Percentiles rank a stretch among this genome's conserved stretches.
These are phyloP conservation scores for Sibirionetta formosa DNA, from an alignment of 2,797 vertebrate species.

Conservation along the genomic window DNA sequence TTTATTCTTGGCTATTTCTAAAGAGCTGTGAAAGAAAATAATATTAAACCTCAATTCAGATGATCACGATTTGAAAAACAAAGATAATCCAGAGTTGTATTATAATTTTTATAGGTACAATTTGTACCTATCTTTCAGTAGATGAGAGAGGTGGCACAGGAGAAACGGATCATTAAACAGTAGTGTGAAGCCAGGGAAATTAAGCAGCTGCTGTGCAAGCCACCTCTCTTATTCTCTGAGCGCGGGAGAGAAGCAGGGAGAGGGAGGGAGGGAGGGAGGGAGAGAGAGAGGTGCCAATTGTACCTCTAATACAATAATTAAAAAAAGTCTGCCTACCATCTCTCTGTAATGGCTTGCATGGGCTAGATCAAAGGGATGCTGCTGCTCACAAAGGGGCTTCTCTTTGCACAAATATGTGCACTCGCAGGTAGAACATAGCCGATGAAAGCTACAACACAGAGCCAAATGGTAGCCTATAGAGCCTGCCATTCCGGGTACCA, in stretches of 20 bases:
- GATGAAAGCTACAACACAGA: background rate
- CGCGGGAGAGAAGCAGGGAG: slow-evolving; percentile 64
- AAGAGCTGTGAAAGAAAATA: slow-evolving; percentile 65
- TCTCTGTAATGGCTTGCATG: slow-evolving; percentile 53
- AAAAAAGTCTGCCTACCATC: slow-evolving; percentile 70
- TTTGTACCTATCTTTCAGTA: slow-evolving; percentile 88
- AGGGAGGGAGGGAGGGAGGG: slow-evolving; percentile 53
- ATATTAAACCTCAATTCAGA: slow-evolving; percentile 72
- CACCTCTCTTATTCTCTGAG: slow-evolving; percentile 84
- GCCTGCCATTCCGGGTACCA: accelerated
- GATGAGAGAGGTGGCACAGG: slow-evolving; percentile 88
- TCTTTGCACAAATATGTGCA: background rate
- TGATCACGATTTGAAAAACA: slow-evolving; percentile 80
- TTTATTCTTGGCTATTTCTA: slow-evolving; percentile 49
- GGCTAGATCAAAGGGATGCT: slow-evolving; percentile 63
- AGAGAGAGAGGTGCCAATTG: slow-evolving; percentile 75
- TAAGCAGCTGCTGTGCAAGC: slow-evolving; percentile 89
- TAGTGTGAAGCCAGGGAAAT: slow-evolving; percentile 89
- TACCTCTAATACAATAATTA: slow-evolving; percentile 74
- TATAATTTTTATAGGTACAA: slow-evolving; percentile 89
- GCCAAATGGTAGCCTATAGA: background rate
- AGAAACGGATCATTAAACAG: slow-evolving; percentile 89
- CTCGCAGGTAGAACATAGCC: background rate
- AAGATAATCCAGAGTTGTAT: slow-evolving; percentile 84
- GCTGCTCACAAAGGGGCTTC: slow-evolving; percentile 56